Conservation (phyloP, 2,113 vertebrate species). For the Aramus guarauna region DNA sequence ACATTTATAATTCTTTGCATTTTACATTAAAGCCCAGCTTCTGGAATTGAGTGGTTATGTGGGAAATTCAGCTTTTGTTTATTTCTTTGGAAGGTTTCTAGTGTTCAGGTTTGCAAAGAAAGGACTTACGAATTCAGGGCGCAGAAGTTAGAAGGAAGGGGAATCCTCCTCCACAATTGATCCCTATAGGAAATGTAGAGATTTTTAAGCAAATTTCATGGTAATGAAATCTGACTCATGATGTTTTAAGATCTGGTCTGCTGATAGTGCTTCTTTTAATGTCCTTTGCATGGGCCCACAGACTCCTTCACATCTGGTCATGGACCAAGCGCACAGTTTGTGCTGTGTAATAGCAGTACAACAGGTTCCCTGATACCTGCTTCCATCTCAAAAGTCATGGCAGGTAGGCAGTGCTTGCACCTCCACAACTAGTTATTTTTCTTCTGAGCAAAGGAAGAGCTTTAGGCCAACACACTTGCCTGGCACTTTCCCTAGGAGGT, state of each 20-base stretch:
- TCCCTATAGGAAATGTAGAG: background rate
- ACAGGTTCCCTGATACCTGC: background rate
- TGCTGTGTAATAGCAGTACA: background rate
- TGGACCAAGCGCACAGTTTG: background rate
- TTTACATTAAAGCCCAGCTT: background rate
- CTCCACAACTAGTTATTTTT: background rate
- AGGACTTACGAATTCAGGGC: background rate
- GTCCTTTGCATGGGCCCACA: conserved; percentile 14
- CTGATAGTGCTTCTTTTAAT: background rate
- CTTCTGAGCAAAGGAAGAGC: background rate
- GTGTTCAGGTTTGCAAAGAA: background rate
- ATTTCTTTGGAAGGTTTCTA: background rate
- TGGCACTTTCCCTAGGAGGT: background rate
- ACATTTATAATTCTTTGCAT: background rate
- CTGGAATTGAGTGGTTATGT: background rate
- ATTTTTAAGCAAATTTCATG: conserved; percentile 33
- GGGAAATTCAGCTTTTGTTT: background rate
- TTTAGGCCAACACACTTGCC: background rate
- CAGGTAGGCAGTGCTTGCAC: background rate
- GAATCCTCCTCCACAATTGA: background rate
- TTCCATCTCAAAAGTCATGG: background rate
- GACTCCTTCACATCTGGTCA: background rate
- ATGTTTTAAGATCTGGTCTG: background rate
- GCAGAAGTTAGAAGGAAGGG: background rate
- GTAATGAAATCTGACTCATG: conserved; percentile 23